Base-by-base conservation (phyloP, 2,797 vertebrate genomes). In the Falco peregrinus region DNA sequence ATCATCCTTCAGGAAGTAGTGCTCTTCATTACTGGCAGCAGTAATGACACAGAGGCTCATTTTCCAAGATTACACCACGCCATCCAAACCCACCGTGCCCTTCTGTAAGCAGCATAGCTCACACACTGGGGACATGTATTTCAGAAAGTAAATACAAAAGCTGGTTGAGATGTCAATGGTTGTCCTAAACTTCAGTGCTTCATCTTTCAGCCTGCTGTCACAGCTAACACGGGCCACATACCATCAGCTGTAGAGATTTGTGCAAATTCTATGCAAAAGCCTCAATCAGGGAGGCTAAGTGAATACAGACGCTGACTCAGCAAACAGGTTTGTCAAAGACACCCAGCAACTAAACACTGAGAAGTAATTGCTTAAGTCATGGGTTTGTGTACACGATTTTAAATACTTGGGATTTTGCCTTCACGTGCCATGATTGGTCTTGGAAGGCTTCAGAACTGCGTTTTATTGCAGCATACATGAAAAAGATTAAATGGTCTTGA, bases 401-500 rank as follows among this genome's bases (percentile, higher is more conserved):
- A 82, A 92, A 43, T 7, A 51, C 12, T 35, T 54, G 37, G 24
- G 51, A 43, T 94, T 93, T 86, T 90, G 33, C 29, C 82, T 71
- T 19, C 37, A 53, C 0, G 1, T 26, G 45, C 47, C 28, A 6
- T 24, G 39, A 41, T 0, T 82, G 57, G 10, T 84, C 51, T 28
- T 59, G 48, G 54, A 73, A 94, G 24, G 69, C 33, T 75, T 91
- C 53, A 91, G 80, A 92, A 45, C 20, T 75, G 63, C 39, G 10
- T 50, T 93, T 84, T 56, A 61, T 57, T 89, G 54, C 51, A 48
- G 3, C 4, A 1, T 26, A 19, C 70, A 59, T 57, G 69, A 76
- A 84, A 85, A 68, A 93, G 68, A 91, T 82, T 60, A 91, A 95
- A 93, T 25, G 63, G 70, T 21, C 79, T 87, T 71, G 76, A 93